Conservation (phyloP, 1,140 invertebrate species). For the Heliconius congener region DNA sequence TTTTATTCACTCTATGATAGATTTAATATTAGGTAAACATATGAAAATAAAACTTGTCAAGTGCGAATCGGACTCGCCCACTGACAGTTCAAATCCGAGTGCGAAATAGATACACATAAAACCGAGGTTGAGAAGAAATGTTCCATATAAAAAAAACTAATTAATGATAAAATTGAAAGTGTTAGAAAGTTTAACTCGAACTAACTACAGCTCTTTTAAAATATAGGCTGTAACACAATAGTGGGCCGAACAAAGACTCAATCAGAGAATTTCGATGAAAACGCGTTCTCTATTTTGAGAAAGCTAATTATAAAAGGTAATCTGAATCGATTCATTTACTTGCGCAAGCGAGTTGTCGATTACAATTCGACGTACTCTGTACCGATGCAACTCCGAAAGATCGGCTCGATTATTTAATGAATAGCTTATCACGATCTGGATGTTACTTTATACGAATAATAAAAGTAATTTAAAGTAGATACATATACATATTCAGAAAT, state of each 20-base stretch:
- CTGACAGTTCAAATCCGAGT: no score
- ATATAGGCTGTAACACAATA: constrained; percentile 39
- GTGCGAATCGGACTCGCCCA: no score
- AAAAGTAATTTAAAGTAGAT: constrained; percentile 34
- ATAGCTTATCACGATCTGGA: constrained; percentile 36
- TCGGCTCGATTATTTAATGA: constrained; percentile 39
- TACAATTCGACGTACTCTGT: constrained; percentile 35
- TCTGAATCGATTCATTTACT: constrained; percentile 42
- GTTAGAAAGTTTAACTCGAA: constrained; percentile 23
- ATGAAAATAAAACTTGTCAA: no score
- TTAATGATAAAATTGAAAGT: not conserved
- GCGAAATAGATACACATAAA: no score
- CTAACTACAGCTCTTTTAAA: constrained; percentile 22
- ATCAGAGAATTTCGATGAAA: constrained; percentile 40
- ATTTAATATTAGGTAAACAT: no score
- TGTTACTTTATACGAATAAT: constrained; percentile 38
- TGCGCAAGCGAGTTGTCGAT: constrained; percentile 42
- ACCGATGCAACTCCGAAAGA: constrained; percentile 30
- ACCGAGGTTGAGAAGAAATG: no score
- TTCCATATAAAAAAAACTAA: not conserved
- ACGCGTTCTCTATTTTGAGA: constrained; percentile 41
- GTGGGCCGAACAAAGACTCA: constrained; percentile 33
- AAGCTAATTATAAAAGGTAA: constrained; percentile 46
- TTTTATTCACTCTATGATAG: no score
- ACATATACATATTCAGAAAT: constrained; percentile 22